phyloP scores from a whole-genome alignment of 2,797 vertebrate species.

The Arnoldichthys spilopterus region DNA sequence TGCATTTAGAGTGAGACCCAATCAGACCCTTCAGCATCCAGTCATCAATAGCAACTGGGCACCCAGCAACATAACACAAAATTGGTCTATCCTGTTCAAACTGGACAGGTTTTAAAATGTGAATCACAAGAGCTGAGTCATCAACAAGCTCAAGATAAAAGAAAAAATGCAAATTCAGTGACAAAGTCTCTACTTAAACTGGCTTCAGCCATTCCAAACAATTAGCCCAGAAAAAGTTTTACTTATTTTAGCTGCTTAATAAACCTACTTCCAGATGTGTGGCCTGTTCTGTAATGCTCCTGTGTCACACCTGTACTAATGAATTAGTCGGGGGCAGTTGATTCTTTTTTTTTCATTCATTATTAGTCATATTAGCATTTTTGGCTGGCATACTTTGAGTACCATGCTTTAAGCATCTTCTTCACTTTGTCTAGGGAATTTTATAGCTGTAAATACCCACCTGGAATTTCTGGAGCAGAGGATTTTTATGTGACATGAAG shows the following conservation, averaged over 20 bases:
- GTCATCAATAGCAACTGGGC: too few relatives aligned
- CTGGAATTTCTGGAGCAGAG: not conserved
- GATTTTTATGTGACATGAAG: not conserved
- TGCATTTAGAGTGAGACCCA: too few relatives aligned
- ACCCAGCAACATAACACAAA: too few relatives aligned
- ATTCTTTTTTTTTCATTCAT: not conserved
- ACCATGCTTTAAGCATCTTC: not conserved
- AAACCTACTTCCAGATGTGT: not conserved
- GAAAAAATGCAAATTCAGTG: too few relatives aligned
- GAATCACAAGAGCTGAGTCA: too few relatives aligned
- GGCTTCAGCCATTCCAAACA: not conserved
- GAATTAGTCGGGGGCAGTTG: not conserved
- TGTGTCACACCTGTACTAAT: not conserved
- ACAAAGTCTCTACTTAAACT: not conserved
- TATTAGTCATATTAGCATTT: slow-evolving; percentile 3
- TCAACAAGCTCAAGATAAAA: too few relatives aligned
- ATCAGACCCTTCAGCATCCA: too few relatives aligned
- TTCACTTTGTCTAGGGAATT: not conserved
- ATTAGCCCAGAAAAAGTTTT: not conserved
- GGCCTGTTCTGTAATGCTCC: not conserved
- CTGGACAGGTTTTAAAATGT: too few relatives aligned
- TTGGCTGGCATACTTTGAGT: not conserved
- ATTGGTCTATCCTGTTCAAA: too few relatives aligned
- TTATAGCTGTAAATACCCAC: not conserved
- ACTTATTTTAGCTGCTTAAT: too few relatives aligned